Evolutionary conservation across 1,140 invertebrate species (phyloP).

Genomic region (Neodiprion fabricii): DNA sequence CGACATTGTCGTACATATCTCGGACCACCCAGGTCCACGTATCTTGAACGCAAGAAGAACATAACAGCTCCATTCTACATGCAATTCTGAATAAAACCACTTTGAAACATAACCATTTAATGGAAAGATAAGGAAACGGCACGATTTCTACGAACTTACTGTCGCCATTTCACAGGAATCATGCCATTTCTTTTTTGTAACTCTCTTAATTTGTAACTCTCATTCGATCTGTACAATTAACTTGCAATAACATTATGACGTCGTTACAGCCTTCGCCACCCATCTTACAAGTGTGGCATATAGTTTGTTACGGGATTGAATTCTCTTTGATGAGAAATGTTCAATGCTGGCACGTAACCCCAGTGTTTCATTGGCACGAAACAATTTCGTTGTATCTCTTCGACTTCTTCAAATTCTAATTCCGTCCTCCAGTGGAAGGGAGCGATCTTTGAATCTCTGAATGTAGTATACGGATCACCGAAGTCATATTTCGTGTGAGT

Average conservation of each 20-base stretch:
- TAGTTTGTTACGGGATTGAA: slow-evolving; percentile 65
- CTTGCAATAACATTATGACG: background rate
- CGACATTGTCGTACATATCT: no score
- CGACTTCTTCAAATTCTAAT: slow-evolving; percentile 73
- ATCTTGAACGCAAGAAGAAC: no score
- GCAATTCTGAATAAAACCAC: no score
- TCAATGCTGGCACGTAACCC: slow-evolving; percentile 73
- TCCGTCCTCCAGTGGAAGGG: slow-evolving; percentile 86
- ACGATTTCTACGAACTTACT: no score
- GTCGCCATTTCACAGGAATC: no score
- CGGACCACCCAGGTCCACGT: no score
- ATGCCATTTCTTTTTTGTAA: no score
- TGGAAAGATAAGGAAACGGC: no score
- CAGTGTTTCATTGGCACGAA: slow-evolving; percentile 78
- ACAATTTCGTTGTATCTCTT: slow-evolving; percentile 71
- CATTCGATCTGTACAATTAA: background rate
- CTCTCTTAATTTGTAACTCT: background rate
- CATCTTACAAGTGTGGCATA: slow-evolving; percentile 41
- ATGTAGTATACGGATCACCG: slow-evolving; percentile 84
- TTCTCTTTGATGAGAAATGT: slow-evolving; percentile 62
- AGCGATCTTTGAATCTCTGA: slow-evolving; percentile 79
- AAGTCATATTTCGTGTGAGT: slow-evolving; percentile 81
- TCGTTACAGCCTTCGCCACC: background rate
- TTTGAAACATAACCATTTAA: no score
- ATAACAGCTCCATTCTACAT: no score